phyloP scores from a whole-genome alignment of 1,140 invertebrate species.

The Chymomyza costata region DNA sequence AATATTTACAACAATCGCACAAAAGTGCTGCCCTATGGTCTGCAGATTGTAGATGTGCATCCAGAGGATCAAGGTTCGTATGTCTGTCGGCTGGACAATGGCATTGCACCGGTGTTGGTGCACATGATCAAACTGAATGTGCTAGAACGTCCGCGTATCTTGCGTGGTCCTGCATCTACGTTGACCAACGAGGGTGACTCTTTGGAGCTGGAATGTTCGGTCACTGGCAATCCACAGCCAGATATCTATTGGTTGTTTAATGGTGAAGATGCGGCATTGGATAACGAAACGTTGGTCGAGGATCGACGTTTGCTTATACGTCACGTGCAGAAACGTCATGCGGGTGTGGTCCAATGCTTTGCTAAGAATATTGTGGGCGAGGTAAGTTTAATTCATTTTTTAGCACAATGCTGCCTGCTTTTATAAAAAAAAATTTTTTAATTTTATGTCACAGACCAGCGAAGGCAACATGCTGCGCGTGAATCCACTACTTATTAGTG shows the following conservation, averaged over 20 bases:
- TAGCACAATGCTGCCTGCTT: too few species aligned
- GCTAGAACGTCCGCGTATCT: constrained; percentile 80
- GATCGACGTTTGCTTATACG: constrained; percentile 79
- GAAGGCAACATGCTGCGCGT: constrained; percentile 82
- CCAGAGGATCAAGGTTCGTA: constrained; percentile 83
- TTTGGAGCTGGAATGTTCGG: constrained; percentile 81
- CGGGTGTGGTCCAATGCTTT: constrained; percentile 92
- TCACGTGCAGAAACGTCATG: constrained; percentile 78
- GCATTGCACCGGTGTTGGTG: constrained; percentile 74
- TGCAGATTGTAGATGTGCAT: constrained; percentile 80
- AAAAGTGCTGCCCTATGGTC: constrained; percentile 77
- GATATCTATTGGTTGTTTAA: constrained; percentile 89
- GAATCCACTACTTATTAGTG: constrained; percentile 83
- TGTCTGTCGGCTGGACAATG: constrained; percentile 78
- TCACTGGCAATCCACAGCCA: constrained; percentile 83
- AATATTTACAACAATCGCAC: constrained; percentile 74
- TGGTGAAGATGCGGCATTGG: constrained; percentile 80
- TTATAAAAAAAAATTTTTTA: too few species aligned
- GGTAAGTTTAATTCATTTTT: constrained; percentile 48
- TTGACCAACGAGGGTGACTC: constrained; percentile 81
- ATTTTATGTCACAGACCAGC: constrained; percentile 76
- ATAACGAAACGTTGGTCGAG: constrained; percentile 76
- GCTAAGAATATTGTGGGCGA: constrained; percentile 88
- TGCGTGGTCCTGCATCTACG: constrained; percentile 77
- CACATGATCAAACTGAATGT: constrained; percentile 76